Conservation (phyloP, 2,797 vertebrate species). For the Chaenodraco wilsoni region DNA sequence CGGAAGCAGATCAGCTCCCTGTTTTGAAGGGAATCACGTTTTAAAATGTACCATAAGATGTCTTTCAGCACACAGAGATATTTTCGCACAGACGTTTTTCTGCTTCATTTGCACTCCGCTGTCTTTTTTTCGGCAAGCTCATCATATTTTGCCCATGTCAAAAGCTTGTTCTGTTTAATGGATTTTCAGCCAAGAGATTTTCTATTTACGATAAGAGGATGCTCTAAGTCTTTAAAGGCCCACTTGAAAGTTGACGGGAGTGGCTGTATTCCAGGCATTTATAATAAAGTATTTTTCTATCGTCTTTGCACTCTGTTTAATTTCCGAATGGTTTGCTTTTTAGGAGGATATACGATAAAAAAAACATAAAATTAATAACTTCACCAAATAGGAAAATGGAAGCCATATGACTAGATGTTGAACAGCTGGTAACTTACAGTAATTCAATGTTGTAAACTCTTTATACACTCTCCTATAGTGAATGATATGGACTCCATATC, state of each 20-base stretch:
- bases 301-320: not conserved
- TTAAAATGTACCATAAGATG: slow-evolving; percentile 69
- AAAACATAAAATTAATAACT: not conserved
- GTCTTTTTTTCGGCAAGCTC: slow-evolving; percentile 68
- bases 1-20: slow-evolving; percentile 37
- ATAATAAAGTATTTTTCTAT: slow-evolving; percentile 21
- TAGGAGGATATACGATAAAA: not conserved
- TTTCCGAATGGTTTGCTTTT: not conserved
- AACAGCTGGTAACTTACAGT: slow-evolving; percentile 7
- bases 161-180: slow-evolving; percentile 68
- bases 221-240: slow-evolving; percentile 64
- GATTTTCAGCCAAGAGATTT: slow-evolving; percentile 72
- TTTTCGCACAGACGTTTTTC: slow-evolving; percentile 49
- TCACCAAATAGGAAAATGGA: slow-evolving; percentile 2
- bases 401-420: not conserved
- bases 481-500: slow-evolving; percentile 3
- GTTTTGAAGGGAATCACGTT: slow-evolving; percentile 62
- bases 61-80: slow-evolving; percentile 57
- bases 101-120: slow-evolving; percentile 68
- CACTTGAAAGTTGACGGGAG: slow-evolving; percentile 65
- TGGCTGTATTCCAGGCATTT: slow-evolving; percentile 41
- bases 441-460: slow-evolving; percentile 23
- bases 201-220: slow-evolving; percentile 71
- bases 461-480: not conserved
- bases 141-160: slow-evolving; percentile 71